phyloP scores from a whole-genome alignment of 2,797 vertebrate species.

The Rhabdomys pumilio region DNA sequence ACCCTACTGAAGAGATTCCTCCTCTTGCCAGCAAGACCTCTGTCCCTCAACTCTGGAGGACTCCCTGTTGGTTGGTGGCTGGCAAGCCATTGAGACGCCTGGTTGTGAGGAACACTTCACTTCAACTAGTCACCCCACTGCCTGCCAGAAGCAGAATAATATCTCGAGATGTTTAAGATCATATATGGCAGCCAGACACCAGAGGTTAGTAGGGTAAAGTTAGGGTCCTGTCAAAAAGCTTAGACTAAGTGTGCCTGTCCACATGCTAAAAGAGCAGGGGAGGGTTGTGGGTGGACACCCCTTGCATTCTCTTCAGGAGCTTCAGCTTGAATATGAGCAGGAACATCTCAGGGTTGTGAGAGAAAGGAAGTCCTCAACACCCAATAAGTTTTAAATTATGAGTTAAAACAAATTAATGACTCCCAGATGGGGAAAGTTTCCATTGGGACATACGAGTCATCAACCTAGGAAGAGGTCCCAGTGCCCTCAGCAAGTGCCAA shows the following conservation, averaged over 20 bases:
- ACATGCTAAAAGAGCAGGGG: background rate
- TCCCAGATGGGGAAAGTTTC: slow-evolving; percentile 86
- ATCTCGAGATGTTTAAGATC: background rate
- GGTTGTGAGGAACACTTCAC: background rate
- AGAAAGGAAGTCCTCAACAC: slow-evolving; percentile 84
- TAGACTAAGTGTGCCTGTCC: fast-evolving
- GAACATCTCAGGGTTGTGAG: slow-evolving; percentile 65
- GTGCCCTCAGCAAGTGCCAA: background rate
- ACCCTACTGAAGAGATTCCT: fast-evolving
- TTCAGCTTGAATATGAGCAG: slow-evolving; percentile 52
- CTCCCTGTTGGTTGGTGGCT: background rate
- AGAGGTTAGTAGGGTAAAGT: background rate
- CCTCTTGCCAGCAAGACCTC: fast-evolving
- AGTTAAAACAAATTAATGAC: slow-evolving; percentile 84
- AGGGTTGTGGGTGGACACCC: background rate
- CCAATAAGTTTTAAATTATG: slow-evolving; percentile 86
- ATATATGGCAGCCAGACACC: background rate
- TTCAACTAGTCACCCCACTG: slow-evolving; percentile 12
- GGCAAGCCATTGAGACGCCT: background rate
- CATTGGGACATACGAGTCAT: slow-evolving; percentile 85
- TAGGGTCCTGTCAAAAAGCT: background rate
- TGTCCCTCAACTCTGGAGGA: background rate
- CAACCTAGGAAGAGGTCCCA: slow-evolving; percentile 77
- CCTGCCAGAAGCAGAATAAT: background rate
- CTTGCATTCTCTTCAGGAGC: slow-evolving; percentile 67